Base-by-base conservation (phyloP, 2,797 vertebrate genomes). In the Lycodopsis pacificus region DNA sequence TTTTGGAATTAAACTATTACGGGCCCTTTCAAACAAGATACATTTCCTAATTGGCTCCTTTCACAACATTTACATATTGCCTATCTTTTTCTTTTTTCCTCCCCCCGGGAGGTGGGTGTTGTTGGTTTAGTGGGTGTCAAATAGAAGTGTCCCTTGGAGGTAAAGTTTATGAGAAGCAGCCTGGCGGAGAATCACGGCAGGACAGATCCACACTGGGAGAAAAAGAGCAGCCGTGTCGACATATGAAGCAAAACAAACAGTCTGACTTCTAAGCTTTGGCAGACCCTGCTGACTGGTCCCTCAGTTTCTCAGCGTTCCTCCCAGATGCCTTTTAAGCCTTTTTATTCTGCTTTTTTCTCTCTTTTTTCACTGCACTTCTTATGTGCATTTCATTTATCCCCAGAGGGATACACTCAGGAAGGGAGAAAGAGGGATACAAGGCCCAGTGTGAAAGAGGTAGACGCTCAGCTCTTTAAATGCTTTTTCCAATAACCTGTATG, bases 1-100 rank as follows among this genome's bases (percentile, higher is more conserved):
- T 95, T 95, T 93, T 91, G 90, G 91, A 93, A 94, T 95, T 94
- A 95, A 94, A 94, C 86, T 84, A 93, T 94, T 94, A 93, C 36
- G 46, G 90, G 86, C 71, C 76, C 76, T 92, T 90, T 92, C 89
- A 94, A 93, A 94, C 89, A 91, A 94, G 90, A 94, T 93, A 91
- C 89, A 91, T 89, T 93, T 88, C 89, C 91, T 94, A 94, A 94
- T 94, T 94, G 92, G 78, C 84, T 92, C 81, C 88, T 94, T 94
- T 95, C 92, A 94, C 92, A 94, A 94, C 92, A 94, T 95, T 94
- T 94, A 93, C 92, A 94, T 94, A 93, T 90, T 80, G 86, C 65
- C 6, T 73, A 64, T 77, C 15, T 67, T 65, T 63, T 44, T 77
- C 53, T 74, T 61, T 42, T 40, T 44, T 64, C n/a, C 49, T n/a